These are phyloP conservation scores for Maccullochella peelii DNA, from an alignment of 2,113 vertebrate genomes.

Conservation along the genomic window DNA sequence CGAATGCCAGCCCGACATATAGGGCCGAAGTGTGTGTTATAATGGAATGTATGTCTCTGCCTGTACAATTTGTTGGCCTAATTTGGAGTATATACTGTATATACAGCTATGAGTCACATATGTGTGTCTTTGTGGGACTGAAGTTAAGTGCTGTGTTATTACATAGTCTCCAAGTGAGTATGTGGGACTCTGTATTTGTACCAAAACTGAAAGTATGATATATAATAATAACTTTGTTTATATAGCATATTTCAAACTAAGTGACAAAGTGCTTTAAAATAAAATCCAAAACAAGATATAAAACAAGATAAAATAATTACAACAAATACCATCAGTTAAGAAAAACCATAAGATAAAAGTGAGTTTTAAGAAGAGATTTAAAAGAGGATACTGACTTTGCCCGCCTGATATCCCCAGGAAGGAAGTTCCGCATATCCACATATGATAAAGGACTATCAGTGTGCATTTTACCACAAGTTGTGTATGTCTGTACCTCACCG, in stretches of 20 bases:
- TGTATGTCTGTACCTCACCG: background rate
- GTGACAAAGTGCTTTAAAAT: too few relatives aligned
- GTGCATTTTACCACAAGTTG: background rate
- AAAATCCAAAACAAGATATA: too few relatives aligned
- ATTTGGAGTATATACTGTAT: background rate
- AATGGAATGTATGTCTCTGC: background rate
- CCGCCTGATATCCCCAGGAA: too few relatives aligned
- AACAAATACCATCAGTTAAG: too few relatives aligned
- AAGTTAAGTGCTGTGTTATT: background rate
- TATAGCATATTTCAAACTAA: too few relatives aligned
- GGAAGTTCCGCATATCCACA: too few relatives aligned
- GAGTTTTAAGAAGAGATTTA: too few relatives aligned
- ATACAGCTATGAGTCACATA: background rate
- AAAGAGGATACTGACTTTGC: too few relatives aligned
- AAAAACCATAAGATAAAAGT: too few relatives aligned
- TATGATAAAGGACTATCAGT: background rate
- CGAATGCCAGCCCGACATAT: background rate
- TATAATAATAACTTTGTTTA: too few relatives aligned
- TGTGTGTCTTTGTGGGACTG: background rate
- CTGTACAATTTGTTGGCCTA: background rate
- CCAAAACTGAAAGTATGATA: background rate
- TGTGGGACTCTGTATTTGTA: too few relatives aligned
- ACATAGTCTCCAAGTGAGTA: background rate
- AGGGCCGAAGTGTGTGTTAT: background rate
- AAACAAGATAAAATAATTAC: too few relatives aligned